These are phyloP conservation scores for Amphipoea lucens DNA, from an alignment of 2,888 invertebrate genomes.

Conservation along the genomic window DNA sequence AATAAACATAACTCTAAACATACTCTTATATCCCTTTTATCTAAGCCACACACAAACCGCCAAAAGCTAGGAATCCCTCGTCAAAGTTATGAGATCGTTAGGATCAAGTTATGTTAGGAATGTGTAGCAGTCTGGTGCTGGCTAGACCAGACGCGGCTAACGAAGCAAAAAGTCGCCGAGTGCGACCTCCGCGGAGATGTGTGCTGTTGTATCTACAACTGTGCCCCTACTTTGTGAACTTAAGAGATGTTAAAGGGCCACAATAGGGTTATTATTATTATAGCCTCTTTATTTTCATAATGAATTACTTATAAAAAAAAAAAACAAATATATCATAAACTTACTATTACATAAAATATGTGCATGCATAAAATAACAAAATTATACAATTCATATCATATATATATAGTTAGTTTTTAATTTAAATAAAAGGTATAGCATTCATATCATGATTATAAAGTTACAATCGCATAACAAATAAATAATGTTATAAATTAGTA, in stretches of 20 bases:
- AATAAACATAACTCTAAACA: constrained; percentile 17
- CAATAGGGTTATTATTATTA: not conserved
- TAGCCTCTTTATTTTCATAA: too few species aligned
- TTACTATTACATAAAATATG: too few species aligned
- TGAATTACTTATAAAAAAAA: too few species aligned
- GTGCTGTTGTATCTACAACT: not conserved
- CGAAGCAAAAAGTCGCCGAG: constrained; percentile 47
- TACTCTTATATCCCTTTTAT: not conserved
- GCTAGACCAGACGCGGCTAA: constrained; percentile 40
- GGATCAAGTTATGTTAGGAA: constrained; percentile 27
- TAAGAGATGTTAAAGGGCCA: not conserved
- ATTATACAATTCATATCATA: too few species aligned
- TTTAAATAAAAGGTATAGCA: too few species aligned
- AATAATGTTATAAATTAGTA: too few species aligned
- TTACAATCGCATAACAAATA: too few species aligned
- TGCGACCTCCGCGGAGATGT: constrained; percentile 40
- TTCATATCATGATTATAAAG: too few species aligned
- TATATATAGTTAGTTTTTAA: too few species aligned
- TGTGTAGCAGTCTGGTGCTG: not conserved
- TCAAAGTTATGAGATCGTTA: constrained; percentile 40
- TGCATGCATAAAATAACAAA: too few species aligned
- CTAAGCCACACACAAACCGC: not conserved
- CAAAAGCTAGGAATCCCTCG: constrained; percentile 20
- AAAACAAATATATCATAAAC: too few species aligned
- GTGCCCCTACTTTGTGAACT: not conserved